Conservation (phyloP, 1,140 invertebrate genomes). For the Amphibalanus amphitrite region DNA sequence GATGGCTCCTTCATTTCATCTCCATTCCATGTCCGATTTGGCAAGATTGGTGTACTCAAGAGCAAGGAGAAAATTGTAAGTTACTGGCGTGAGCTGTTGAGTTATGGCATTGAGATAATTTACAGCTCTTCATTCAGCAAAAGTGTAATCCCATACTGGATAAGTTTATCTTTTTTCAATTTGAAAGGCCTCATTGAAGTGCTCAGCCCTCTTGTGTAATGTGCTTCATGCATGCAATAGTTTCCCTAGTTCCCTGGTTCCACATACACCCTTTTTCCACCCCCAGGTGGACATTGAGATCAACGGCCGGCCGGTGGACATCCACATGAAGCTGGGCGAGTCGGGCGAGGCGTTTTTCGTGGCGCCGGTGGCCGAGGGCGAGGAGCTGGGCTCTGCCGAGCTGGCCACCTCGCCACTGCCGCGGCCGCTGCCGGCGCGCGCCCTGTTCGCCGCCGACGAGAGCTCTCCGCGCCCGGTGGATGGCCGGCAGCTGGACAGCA, state of each 20-base stretch:
- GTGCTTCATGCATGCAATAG: too few species aligned
- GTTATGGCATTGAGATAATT: too few species aligned
- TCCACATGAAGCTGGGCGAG: constrained; percentile 98
- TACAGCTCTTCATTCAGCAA: too few species aligned
- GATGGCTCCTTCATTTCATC: constrained; percentile 90
- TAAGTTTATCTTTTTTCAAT: too few species aligned
- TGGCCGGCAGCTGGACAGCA: constrained; percentile 8
- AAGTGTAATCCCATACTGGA: too few species aligned
- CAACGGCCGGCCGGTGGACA: constrained; percentile 80
- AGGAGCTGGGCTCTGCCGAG: constrained; percentile 44
- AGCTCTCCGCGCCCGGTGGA: neutral
- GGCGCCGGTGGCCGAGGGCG: constrained; percentile 54
- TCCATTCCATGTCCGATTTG: constrained; percentile 97
- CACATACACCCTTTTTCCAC: too few species aligned
- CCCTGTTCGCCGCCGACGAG: constrained; percentile 6
- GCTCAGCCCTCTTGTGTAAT: too few species aligned
- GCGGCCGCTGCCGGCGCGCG: constrained; percentile 21
- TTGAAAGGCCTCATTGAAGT: too few species aligned
- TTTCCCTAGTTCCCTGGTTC: too few species aligned
- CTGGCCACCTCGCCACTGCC: constrained; percentile 75
- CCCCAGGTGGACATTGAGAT: constrained; percentile 90
- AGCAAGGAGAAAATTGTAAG: constrained; percentile 91
- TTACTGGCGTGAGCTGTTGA: too few species aligned
- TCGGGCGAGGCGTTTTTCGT: constrained; percentile 98
- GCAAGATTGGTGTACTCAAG: constrained; percentile 90